Evolutionary conservation across 2,888 invertebrate species (phyloP).

Genomic region (Tipula helvola): DNA sequence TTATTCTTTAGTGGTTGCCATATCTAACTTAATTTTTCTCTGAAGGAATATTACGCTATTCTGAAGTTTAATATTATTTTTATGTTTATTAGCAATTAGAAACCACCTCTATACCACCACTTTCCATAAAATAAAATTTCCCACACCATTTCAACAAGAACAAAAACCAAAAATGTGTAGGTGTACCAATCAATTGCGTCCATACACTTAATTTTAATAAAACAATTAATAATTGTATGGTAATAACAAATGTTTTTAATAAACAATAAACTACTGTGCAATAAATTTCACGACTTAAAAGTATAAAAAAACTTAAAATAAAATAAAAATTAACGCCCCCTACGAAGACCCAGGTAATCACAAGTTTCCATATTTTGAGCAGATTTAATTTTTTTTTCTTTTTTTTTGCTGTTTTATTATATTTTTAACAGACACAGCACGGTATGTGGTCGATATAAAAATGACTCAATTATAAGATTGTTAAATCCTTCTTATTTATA

Average conservation of each 20-base stretch:
- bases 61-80: too few species aligned
- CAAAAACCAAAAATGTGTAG: background rate
- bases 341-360: background rate
- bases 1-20: too few species aligned
- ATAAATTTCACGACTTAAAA: background rate
- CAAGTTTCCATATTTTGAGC: background rate
- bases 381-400: background rate
- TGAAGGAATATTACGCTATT: too few species aligned
- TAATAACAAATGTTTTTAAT: conserved; percentile 4
- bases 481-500: background rate
- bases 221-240: background rate
- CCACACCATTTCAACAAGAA: background rate
- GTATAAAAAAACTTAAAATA: background rate
- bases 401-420: background rate
- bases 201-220: background rate
- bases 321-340: background rate
- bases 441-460: conserved; percentile 4
- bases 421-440: background rate
- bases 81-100: too few species aligned
- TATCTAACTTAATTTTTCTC: too few species aligned
- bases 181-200: background rate
- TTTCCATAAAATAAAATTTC: background rate
- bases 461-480: background rate
- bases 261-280: conserved; percentile 4
- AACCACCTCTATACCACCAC: too few species aligned